These are phyloP conservation scores for Strigops habroptila DNA, from an alignment of 2,113 vertebrate genomes.

Conservation along the genomic window DNA sequence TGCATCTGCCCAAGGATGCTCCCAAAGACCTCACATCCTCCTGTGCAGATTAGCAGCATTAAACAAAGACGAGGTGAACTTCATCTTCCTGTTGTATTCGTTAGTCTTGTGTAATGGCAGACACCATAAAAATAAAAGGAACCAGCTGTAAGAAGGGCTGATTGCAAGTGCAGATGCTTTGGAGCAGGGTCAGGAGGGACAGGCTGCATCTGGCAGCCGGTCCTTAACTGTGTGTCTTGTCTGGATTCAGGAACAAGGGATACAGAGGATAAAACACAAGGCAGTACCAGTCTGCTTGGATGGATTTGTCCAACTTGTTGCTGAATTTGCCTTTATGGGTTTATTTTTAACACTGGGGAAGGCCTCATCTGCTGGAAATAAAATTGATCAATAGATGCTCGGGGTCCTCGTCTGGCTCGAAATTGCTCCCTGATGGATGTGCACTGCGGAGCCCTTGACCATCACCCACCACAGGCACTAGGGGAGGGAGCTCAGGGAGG, in stretches of 20 bases:
- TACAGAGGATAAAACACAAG: background rate
- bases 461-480: fast-evolving
- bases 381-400: fast-evolving
- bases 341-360: background rate
- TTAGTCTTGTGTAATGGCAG: background rate
- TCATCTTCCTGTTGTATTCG: background rate
- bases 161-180: background rate
- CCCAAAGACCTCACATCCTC: background rate
- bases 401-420: background rate
- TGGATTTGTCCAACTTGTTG: background rate
- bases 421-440: background rate
- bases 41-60: fast-evolving
- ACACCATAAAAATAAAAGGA: background rate
- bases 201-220: background rate
- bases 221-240: background rate
- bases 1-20: background rate
- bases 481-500: background rate
- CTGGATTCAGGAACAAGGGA: background rate
- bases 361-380: background rate
- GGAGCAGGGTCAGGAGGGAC: background rate
- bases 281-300: background rate
- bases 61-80: background rate
- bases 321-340: background rate
- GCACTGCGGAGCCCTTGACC: background rate
- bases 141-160: background rate